Evolutionary conservation across 2,888 invertebrate genomes (phyloP).

Genomic region (Microctonus hyperodae): DNA sequence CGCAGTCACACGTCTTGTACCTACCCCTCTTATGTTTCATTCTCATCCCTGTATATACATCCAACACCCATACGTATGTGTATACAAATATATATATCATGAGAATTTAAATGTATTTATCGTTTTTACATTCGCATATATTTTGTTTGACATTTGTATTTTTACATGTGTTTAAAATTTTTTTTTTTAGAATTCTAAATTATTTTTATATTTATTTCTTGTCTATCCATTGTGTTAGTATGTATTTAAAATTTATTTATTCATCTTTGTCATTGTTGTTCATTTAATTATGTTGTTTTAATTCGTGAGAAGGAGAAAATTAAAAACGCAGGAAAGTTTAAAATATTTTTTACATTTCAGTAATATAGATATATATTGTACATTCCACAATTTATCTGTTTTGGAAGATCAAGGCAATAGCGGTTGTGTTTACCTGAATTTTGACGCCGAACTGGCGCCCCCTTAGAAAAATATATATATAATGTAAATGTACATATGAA

Average conservation of each 20-base stretch:
- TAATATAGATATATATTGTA: background rate
- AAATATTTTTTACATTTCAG: background rate
- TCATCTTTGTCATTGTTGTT: too few species aligned
- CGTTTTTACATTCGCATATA: background rate
- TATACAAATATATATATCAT: too few species aligned
- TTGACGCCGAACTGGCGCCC: background rate
- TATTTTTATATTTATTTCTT: too few species aligned
- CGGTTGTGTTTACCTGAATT: background rate
- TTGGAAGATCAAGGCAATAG: background rate
- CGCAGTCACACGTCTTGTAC: constrained; percentile 48
- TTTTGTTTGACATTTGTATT: background rate
- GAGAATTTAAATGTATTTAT: too few species aligned
- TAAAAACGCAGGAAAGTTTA: background rate
- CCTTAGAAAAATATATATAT: background rate
- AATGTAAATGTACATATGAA: background rate
- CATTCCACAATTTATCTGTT: background rate
- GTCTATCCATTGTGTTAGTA: too few species aligned
- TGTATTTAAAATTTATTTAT: too few species aligned
- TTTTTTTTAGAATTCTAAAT: too few species aligned
- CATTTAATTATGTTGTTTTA: too few species aligned
- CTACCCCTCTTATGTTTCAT: constrained; percentile 25
- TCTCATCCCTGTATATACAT: background rate
- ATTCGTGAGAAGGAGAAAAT: background rate
- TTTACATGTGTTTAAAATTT: background rate
- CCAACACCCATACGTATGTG: too few species aligned